Conservation (phyloP, 2,113 vertebrate species). For the Numida meleagris region DNA sequence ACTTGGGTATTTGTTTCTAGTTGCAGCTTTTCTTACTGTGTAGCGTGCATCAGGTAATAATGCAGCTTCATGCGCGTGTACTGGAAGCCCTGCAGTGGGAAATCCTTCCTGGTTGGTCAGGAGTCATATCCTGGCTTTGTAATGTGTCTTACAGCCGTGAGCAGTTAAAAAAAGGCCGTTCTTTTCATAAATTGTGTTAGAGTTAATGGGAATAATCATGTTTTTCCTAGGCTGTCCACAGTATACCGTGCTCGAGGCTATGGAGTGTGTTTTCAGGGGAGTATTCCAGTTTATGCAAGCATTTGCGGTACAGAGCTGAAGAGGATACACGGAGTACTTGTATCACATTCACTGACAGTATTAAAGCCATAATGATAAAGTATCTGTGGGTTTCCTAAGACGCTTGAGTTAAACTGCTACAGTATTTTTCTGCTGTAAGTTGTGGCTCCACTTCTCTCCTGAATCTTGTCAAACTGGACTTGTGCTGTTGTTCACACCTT, state of each 20-base stretch:
- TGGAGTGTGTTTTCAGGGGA: not conserved
- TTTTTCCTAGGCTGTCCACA: not conserved
- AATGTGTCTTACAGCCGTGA: not conserved
- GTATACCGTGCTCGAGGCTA: not conserved
- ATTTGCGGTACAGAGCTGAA: not conserved
- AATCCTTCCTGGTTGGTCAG: not conserved
- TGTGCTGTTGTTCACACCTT: not conserved
- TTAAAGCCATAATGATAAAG: not conserved
- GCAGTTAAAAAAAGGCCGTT: not conserved
- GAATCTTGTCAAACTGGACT: not conserved
- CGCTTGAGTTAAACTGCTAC: not conserved
- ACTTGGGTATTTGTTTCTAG: not conserved
- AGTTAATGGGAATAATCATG: not conserved
- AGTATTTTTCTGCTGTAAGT: not conserved
- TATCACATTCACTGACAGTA: not conserved
- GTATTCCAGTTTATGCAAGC: not conserved
- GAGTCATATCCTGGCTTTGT: rapidly evolving
- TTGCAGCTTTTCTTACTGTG: not conserved
- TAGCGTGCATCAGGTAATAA: not conserved
- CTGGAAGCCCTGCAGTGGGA: not conserved
- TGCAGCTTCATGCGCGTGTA: not conserved
- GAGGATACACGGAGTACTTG: not conserved
- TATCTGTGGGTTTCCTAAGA: not conserved
- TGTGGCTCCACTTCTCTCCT: not conserved
- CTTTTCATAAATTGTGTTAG: not conserved